Percentiles rank a stretch among this genome's conserved stretches.
phyloP scores from a whole-genome alignment of 2,797 vertebrate species.

The Gymnocypris eckloni region DNA sequence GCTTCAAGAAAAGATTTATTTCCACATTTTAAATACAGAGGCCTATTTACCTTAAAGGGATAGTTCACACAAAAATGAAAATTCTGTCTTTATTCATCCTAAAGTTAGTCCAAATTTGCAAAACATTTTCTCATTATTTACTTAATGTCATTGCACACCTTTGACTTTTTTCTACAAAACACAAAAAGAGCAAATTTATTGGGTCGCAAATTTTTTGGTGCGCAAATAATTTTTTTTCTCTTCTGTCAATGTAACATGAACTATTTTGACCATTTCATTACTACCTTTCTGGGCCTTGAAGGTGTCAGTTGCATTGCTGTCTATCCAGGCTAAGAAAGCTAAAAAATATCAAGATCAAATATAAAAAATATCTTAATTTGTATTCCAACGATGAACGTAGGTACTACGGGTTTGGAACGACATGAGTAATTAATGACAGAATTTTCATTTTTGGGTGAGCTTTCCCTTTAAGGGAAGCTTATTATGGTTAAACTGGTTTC shows the following conservation, averaged over 20 bases:
- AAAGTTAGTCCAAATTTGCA: not conserved
- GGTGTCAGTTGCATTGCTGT: not conserved
- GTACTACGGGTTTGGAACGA: not conserved
- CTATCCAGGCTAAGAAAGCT: not conserved
- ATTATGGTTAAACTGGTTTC: not conserved
- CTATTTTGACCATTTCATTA: not conserved
- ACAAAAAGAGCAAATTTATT: not conserved
- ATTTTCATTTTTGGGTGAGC: not conserved
- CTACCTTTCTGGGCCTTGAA: not conserved
- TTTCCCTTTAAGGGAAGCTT: not conserved
- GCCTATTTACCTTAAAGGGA: slow-evolving; percentile 9
- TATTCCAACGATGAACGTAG: not conserved
- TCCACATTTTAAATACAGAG: slow-evolving; percentile 8
- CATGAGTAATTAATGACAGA: not conserved
- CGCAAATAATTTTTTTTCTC: too few species aligned
- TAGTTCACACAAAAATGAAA: not conserved
- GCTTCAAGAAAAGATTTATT: not conserved
- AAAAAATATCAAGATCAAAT: not conserved
- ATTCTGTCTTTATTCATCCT: not conserved
- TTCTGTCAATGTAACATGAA: not conserved
- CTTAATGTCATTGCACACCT: not conserved
- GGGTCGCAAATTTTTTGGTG: too few species aligned
- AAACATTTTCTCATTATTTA: not conserved
- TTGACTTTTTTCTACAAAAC: slow-evolving; percentile 1
- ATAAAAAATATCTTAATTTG: not conserved